These are phyloP conservation scores for Columba guinea DNA, from an alignment of 2,797 vertebrate species.

Conservation along the genomic window DNA sequence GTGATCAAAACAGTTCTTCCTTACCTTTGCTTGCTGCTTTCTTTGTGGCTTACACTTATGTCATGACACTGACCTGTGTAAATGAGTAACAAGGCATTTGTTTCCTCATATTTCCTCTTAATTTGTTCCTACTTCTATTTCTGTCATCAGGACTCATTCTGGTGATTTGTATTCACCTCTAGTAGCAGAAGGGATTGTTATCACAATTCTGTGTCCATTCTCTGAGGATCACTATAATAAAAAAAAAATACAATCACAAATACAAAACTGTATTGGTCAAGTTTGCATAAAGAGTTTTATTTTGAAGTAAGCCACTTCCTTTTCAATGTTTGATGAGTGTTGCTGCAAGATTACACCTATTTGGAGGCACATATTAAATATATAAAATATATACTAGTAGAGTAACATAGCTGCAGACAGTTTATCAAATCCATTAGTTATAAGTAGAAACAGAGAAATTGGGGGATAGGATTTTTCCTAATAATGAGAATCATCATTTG, in stretches of 20 bases:
- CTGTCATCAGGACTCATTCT: neutral
- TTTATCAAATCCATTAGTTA: neutral
- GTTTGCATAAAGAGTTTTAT: neutral
- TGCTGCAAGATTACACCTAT: neutral
- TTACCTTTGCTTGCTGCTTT: neutral
- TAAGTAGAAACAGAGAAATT: neutral
- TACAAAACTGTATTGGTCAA: neutral
- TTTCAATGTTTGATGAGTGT: neutral
- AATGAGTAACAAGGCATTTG: neutral
- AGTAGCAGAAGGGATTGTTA: neutral
- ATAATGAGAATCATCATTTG: neutral
- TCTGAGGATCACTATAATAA: neutral
- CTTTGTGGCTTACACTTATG: neutral
- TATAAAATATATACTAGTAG: neutral
- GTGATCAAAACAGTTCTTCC: neutral
- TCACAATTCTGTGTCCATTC: neutral
- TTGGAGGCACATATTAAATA: neutral
- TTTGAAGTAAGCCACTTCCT: neutral
- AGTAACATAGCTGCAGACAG: neutral
- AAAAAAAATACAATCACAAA: neutral
- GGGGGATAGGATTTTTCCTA: neutral
- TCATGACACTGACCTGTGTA: neutral
- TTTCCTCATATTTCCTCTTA: neutral
- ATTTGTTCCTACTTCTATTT: neutral
- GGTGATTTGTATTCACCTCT: neutral